Evolutionary conservation across 2,797 vertebrate species (phyloP), one percentile per base, ranked within the genome.

Genomic region (Erethizon dorsatum): DNA sequence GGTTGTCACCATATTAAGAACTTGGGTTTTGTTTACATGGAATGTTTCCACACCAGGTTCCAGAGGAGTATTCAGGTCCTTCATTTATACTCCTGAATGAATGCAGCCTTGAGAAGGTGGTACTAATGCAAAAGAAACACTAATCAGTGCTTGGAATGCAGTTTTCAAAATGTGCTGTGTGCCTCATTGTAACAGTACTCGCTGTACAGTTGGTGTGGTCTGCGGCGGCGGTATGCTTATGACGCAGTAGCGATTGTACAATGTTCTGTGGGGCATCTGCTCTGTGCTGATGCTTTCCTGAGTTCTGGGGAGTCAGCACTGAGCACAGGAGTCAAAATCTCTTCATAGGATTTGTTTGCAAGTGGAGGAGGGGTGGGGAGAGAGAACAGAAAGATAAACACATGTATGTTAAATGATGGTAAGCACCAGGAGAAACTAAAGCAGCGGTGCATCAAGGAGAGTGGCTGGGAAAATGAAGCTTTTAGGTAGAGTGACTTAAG

Each of bases 1-100:
- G 45, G 13, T 67, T 91, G 15, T 96, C 22, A 24, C 63, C 79
- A 91, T 33, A 57, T 63, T 95, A 89, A 91, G 85, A 92, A 28
- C 47, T 85, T 80, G 69, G 45, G 28, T 69, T 96, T 91, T 88
- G 33, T 86, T 84, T 90, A 57, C 31, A 3, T 93, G 52, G 71
- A 54, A 24, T 45, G 2, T 63, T 88, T 95, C 61, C 71, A 83
- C 10, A 86, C 9, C 75, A 52, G 26, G 37, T 82, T 80, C 67
- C 59, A 93, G 37, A 28, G 41, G 52, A 88, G 33, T 78, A 7
- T 54, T 59, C 12, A 11, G n/a, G 6, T 41, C n/a, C 78, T 88
- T 61, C n/a, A 75, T 88, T 96, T 82, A 67, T 75, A 79, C 1
- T 84, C 31, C 57, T 18, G 12, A 45, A 47, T 54, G 88, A 88